Base-by-base conservation (phyloP, 2,797 vertebrate genomes). In the Lates japonicus region DNA sequence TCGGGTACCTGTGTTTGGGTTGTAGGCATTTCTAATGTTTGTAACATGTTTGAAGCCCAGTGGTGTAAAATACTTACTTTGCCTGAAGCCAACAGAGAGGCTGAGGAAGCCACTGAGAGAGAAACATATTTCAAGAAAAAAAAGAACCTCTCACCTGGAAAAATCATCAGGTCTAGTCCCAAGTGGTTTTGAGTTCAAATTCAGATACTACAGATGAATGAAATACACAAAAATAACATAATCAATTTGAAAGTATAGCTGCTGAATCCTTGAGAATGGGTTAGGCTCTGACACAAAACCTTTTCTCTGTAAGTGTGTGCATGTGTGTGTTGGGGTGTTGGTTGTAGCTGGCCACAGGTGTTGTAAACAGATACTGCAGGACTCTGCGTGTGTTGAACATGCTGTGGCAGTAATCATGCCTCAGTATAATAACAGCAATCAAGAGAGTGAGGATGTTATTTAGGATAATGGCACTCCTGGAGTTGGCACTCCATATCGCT, bases 381-480 rank as follows among this genome's bases (percentile, higher is more conserved):
- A 44, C 65, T 51, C 52, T 66, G 68, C 42, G 9, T 70, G 76
- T 33, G 55, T 39, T 49, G 37, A 16, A 41, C 33, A 5, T 64
- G 62, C 25, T 70, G 71, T n/a, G 37, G 25, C 60, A 59, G 66
- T 65, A 87, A 90, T 86, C 59, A 66, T 13, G 46, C 39, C 37
- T 52, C 65, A 33, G 42, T 39, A 19, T 81, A 66, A 83, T 79
- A 67, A 70, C 60, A 61, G 67, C 57, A 81, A 81, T 85, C 70
- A 85, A 33, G 37, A 37, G 49, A 74, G 48, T 20, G 52, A 63
- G 78, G 11, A 74, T 58, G 46, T 63, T 58, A n/a, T 80, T 79
- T 61, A 48, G 33, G 22, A 52, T 80, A 78, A 80, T 78, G 65
- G 14, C 58, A 11, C 51, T 70, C 76, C 61, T 64, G 57, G 63